Percentiles rank a stretch among this genome's conserved stretches.
These are phyloP conservation scores for Pygocentrus nattereri DNA, from an alignment of 2,797 vertebrate genomes.

Conservation along the genomic window DNA sequence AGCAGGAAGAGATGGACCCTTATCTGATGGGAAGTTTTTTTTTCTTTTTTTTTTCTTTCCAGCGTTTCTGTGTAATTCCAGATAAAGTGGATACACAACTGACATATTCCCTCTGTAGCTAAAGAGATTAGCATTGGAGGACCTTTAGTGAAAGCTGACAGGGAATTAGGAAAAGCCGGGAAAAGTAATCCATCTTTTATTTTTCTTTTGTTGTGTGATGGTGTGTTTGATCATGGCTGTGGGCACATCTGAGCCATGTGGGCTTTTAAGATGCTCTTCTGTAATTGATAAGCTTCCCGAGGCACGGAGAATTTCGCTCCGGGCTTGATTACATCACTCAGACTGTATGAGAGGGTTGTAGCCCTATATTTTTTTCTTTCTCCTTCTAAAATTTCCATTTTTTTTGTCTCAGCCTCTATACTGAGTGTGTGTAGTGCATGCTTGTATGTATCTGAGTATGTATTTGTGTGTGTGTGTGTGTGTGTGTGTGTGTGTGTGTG, in stretches of 20 bases:
- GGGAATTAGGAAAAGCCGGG: slow-evolving; percentile 64
- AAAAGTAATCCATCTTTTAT: slow-evolving; percentile 66
- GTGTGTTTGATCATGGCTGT: slow-evolving; percentile 64
- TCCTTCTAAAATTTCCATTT: slow-evolving; percentile 21
- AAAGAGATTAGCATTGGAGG: slow-evolving; percentile 63
- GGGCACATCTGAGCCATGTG: slow-evolving; percentile 59
- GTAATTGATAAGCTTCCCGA: slow-evolving; percentile 64
- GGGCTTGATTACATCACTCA: slow-evolving; percentile 57
- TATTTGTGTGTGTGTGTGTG: slow-evolving; percentile 42
- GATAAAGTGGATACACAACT: slow-evolving; percentile 63
- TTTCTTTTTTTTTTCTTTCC: slow-evolving; percentile 10
- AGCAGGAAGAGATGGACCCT: slow-evolving; percentile 47
- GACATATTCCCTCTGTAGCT: slow-evolving; percentile 62
- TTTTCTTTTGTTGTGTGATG: slow-evolving; percentile 62
- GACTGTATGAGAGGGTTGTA: slow-evolving; percentile 41
- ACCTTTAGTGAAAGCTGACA: slow-evolving; percentile 64
- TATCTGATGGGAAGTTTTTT: slow-evolving; percentile 64
- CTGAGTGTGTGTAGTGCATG: slow-evolving; percentile 14
- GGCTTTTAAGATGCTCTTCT: slow-evolving; percentile 61
- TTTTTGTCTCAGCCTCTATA: slow-evolving; percentile 28
- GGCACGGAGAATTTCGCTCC: slow-evolving; percentile 56
- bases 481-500: too few species aligned
- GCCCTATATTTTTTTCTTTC: slow-evolving; percentile 41
- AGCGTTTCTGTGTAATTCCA: slow-evolving; percentile 62
- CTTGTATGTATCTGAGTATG: slow-evolving; percentile 13